These are phyloP conservation scores for Sebastes baramenuke DNA, from an alignment of 2,797 vertebrate genomes.

Conservation along the genomic window DNA sequence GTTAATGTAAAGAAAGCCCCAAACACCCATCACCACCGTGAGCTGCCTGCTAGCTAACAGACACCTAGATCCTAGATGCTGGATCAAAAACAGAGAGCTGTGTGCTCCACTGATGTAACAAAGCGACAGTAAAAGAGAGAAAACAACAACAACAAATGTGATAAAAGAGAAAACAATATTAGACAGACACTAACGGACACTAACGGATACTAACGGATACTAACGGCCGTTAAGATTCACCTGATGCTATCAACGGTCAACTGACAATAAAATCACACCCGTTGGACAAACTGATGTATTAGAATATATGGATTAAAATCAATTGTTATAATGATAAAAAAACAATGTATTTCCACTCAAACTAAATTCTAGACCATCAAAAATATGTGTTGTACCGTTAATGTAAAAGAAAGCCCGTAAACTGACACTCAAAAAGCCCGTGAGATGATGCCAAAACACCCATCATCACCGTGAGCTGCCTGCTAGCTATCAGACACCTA, in stretches of 20 bases:
- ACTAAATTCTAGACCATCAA: no score
- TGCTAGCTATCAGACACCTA: background rate
- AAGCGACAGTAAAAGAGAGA: no score
- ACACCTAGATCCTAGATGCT: no score
- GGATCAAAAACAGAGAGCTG: no score
- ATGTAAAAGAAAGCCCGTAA: background rate
- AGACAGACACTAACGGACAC: background rate
- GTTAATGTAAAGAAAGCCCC: background rate
- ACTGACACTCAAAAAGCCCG: background rate
- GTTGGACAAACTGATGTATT: background rate
- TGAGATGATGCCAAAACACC: conserved; percentile 16
- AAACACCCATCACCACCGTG: conserved; percentile 24
- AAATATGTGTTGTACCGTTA: background rate
- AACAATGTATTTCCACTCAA: background rate
- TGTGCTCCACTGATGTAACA: no score
- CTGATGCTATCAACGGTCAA: background rate
- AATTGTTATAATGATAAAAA: background rate
- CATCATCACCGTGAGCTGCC: conserved; percentile 21
- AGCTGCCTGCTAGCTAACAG: conserved; percentile 11
- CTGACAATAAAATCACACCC: background rate
- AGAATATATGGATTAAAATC: background rate
- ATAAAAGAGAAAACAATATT: no score
- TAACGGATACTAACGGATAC: no score
- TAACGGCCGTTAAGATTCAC: background rate
- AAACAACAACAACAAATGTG: no score